Percentiles rank a stretch among this genome's conserved stretches.
Conservation (phyloP, 2,797 vertebrate species). For the Pagetopsis macropterus region DNA sequence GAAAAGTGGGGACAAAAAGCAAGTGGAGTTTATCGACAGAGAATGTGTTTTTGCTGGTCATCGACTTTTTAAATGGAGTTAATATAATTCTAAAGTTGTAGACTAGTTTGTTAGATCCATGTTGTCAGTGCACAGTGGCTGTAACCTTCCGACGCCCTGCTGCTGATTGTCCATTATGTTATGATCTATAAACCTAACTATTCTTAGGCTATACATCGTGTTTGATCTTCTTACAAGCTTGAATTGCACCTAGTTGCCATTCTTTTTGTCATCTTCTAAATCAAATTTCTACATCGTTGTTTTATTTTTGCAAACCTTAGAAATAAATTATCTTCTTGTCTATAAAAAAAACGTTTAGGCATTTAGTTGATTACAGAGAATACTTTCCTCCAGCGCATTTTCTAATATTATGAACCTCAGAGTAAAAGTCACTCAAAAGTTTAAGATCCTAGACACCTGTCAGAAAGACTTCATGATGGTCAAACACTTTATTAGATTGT, state of each 20-base stretch:
- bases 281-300: neutral
- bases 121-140: neutral
- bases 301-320: neutral
- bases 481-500: neutral
- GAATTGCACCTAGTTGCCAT: neutral
- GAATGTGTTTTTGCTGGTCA: slow-evolving; percentile 3
- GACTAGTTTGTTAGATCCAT: neutral
- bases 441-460: neutral
- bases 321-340: no score
- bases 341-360: neutral
- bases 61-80: neutral
- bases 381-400: neutral
- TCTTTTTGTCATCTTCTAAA: neutral
- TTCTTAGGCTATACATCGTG: neutral
- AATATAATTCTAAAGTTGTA: neutral
- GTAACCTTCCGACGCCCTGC: neutral
- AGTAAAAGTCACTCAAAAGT: neutral
- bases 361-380: neutral
- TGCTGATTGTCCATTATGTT: neutral
- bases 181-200: neutral
- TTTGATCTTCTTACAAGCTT: neutral
- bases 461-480: neutral
- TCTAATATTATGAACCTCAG: neutral
- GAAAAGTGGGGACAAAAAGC: slow-evolving; percentile 7
- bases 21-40: slow-evolving; percentile 7